Base-by-base conservation (phyloP, 2,888 invertebrate species). In the Gryllus longicercus region DNA sequence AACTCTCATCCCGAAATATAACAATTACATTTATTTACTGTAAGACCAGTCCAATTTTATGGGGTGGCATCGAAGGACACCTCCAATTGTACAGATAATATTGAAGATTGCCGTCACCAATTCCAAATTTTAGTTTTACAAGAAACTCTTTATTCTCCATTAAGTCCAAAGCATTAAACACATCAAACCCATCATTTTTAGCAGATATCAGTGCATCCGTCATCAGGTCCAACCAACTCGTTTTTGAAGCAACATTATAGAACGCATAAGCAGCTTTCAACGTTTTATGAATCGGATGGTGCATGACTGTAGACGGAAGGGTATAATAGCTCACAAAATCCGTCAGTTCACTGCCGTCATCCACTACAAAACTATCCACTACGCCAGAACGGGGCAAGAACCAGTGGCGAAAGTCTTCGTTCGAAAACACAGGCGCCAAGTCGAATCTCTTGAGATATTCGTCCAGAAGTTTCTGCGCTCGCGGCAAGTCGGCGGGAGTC, bases 321-420 rank as follows among this genome's bases (percentile, higher is more conserved):
- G 74, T 21, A 23, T 21, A 74, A 23, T 21, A 74, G n/a, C 74
- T 74, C 21, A 74, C 74, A 23, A 74, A 74, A 23, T 74, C 74
- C 12, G 74, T 74, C 21, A 74, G 12, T n/a, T 11, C 74, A 23
- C 74, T 23, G 74, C 23, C 74, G 14, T 23, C 21, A n/a, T 74
- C 74, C 74, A 74, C 74, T 2, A 74, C 74, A 23, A 21, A 74
- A 23, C 74, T 74, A 23, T 14, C n/a, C 21, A 74, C 74, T n/a
- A 74, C 74, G 74, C 74, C 74, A 18, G 74, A 23, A 23, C 74
- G 74, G 21, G 74, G 74, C 74, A 74, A 23, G 74, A 74, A 74
- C 74, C 74, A 74, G 74, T 74, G 74, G 14, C 11, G 21, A 16
- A 74, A 74, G 74, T 74, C 74, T n/a, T 74, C 74, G 74, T 23